Base-by-base conservation (phyloP, 30 jellyfish, hydroid and myxozoan genomes). In the Aurelia coerulea region DNA sequence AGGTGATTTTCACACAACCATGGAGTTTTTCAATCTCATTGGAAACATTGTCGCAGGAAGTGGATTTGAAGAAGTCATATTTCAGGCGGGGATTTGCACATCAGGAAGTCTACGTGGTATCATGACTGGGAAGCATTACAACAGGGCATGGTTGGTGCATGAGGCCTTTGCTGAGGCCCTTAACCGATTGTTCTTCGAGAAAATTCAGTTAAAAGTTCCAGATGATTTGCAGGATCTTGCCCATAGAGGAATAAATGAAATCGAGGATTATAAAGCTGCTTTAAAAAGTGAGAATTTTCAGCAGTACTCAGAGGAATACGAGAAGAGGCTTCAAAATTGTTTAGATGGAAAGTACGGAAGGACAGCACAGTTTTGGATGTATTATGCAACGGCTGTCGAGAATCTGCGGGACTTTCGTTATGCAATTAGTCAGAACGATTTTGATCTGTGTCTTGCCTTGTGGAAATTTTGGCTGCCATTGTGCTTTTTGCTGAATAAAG, bases 1-100 rank as follows among this genome's bases (percentile, higher is more conserved):
- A 2, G 93, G 87, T 10, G 93, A 73, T 39, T 84, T 84, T 34
- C 90, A 63, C 53, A 81, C 85, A 3, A 75, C 62, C 85, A 78
- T 86, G 85, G 95, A 14, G 37, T 53, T 86, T 42, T 84, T 84
- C 63, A 72, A 74, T 32, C 19, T 60, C 59, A 84, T 73, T 32
- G 88, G 87, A 4, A 35, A 1, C 7, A 12, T 63, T 2, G 81
- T 73, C 3, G 75, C 82, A 7, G 87, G 74, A 2, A 73, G 87
- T 39, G 93, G 93, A 2, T 72, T 53, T 14, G 75, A 73, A 63
- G 87, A 84, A 2, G 33, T 70, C 6, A 23, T 73, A 12, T 74
- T 23, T n/a, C 87, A 73, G 31, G 74, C 93, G 3, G 74, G 74
- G n/a, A 52, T 73, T 2, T 74, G 87, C 76, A 50, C 63, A 6